Evolutionary conservation across 2,888 invertebrate genomes (phyloP), one percentile per base, ranked within the genome.

Genomic region (Endomychus coccineus): DNA sequence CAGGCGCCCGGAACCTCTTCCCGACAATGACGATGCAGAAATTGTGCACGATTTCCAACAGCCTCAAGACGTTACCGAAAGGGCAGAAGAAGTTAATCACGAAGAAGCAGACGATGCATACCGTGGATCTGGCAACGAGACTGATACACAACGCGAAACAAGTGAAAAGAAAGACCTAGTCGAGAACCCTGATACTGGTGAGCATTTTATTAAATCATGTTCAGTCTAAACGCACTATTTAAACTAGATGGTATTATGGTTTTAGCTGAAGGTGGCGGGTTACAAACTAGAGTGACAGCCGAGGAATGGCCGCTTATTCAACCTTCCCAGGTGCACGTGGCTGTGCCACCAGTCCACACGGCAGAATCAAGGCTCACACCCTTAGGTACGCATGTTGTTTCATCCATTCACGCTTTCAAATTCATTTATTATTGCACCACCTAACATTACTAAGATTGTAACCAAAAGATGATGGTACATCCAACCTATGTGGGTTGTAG

Each of bases 361-460:
- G 84, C 86, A 12, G 80, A 85, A 61, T 79, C 83, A 45, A 81
- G 83, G 56, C 70, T 84, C 54, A 84, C 85, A 43, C 82, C 84
- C 48, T 73, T 82, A 65, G 81, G 81, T 82, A 71, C 58, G 61
- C 39, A 23, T 21, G 2, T n/a, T n/a, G n/a, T n/a, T n/a, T n/a
- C n/a, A n/a, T n/a, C n/a, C n/a, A n/a, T n/a, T n/a, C n/a, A n/a
- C n/a, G n/a, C n/a, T n/a, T n/a, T n/a, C n/a, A n/a, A n/a, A n/a
- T n/a, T n/a, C n/a, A n/a, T n/a, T n/a, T n/a, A n/a, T n/a, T n/a
- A n/a, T n/a, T n/a, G n/a, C n/a, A n/a, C n/a, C n/a, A n/a, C n/a
- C n/a, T n/a, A n/a, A n/a, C n/a, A n/a, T n/a, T n/a, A n/a, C n/a
- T n/a, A n/a, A n/a, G n/a, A n/a, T n/a, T n/a, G n/a, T n/a, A n/a